Evolutionary conservation across 2,113 vertebrate genomes (phyloP).

Genomic region (Camelus dromedarius): DNA sequence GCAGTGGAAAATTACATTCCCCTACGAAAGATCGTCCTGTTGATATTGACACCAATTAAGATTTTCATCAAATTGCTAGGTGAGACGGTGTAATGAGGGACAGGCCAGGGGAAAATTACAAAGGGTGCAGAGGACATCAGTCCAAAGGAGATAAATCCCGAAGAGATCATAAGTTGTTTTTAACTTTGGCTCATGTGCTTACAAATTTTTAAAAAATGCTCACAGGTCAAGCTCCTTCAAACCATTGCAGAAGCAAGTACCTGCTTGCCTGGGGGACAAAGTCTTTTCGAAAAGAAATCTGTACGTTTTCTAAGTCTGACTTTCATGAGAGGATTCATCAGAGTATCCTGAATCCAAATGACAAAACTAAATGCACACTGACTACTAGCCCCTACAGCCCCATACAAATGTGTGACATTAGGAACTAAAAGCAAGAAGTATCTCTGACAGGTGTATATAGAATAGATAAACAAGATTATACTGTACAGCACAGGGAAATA

Average conservation of each 20-base stretch:
- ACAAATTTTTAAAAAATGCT: background rate
- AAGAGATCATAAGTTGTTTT: constrained; percentile 2
- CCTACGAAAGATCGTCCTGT: constrained; percentile 21
- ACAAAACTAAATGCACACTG: background rate
- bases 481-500: too few species aligned
- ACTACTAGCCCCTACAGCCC: fast-evolving
- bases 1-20: constrained; percentile 80
- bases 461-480: too few species aligned
- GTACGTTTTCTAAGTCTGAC: background rate
- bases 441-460: too few species aligned
- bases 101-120: constrained; percentile 17
- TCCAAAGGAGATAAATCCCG: constrained; percentile 2
- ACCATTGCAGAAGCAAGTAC: background rate
- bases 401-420: too few species aligned
- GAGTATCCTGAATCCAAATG: background rate
- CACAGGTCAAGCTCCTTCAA: background rate
- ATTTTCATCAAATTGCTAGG: constrained; percentile 66
- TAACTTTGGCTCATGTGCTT: background rate
- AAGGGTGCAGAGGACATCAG: background rate
- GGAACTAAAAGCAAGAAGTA: background rate
- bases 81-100: background rate
- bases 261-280: background rate
- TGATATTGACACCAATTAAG: constrained; percentile 51
- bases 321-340: background rate
- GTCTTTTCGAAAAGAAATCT: background rate